Evolutionary conservation across 2,888 invertebrate genomes (phyloP).

Genomic region (Laothoe populi): DNA sequence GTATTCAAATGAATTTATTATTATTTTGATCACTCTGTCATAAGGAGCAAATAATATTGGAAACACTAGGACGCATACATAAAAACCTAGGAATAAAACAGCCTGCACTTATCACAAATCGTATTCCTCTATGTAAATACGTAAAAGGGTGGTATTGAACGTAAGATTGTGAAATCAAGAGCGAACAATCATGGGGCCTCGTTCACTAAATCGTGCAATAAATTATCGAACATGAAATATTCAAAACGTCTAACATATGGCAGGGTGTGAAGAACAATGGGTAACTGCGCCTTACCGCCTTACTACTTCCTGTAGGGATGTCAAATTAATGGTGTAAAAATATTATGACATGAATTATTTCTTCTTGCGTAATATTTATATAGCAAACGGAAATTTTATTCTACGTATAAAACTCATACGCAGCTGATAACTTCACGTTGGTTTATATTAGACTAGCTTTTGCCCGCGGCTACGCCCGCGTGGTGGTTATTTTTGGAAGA

Average conservation of each 20-base stretch:
- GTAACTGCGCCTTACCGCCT: constrained; percentile 56
- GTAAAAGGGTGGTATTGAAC: constrained; percentile 52
- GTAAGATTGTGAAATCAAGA: constrained; percentile 48
- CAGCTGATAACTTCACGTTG: too few species aligned
- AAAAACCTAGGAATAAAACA: constrained; percentile 13
- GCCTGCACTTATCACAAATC: constrained; percentile 46
- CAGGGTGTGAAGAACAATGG: constrained; percentile 63
- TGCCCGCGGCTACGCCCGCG: too few species aligned
- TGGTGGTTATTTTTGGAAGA: too few species aligned
- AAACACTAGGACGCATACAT: too few species aligned
- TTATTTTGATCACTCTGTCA: too few species aligned
- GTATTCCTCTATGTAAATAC: constrained; percentile 55
- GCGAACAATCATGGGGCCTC: constrained; percentile 54
- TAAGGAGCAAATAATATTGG: too few species aligned
- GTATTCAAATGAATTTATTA: too few species aligned
- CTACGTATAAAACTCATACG: too few species aligned
- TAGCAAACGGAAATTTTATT: too few species aligned
- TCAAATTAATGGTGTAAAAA: constrained; percentile 14
- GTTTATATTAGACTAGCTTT: too few species aligned
- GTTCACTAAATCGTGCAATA: constrained; percentile 77
- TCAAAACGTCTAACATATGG: constrained; percentile 71
- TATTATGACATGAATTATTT: background rate
- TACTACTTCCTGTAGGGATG: constrained; percentile 47
- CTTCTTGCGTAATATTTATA: too few species aligned
- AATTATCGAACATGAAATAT: constrained; percentile 80